A percentile compares a stretch with the other conserved stretches of the same genome.
Evolutionary conservation across 2,888 invertebrate species (phyloP).

Genomic region (Heteromurus nitidus): DNA sequence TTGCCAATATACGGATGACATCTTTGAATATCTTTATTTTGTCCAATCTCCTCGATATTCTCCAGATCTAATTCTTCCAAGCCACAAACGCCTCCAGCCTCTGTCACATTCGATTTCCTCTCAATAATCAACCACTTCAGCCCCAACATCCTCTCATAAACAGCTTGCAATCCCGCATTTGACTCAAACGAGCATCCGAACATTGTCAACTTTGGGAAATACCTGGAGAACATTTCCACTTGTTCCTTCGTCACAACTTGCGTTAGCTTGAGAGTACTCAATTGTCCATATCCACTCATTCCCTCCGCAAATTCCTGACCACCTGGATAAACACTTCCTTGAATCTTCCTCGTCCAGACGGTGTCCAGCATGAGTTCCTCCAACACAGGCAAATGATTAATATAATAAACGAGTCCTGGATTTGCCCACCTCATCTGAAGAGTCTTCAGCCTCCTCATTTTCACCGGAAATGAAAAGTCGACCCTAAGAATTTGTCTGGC

Average conservation of each 20-base stretch:
- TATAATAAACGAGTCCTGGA: conserved; percentile 64
- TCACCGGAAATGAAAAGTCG: conserved; percentile 61
- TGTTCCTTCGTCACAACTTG: conserved; percentile 49
- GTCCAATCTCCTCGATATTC: not conserved
- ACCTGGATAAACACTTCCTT: conserved; percentile 60
- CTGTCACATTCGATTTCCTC: conserved; percentile 51
- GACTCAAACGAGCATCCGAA: conserved; percentile 64
- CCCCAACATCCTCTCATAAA: conserved; percentile 37
- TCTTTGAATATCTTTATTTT: not conserved
- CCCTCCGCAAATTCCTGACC: conserved; percentile 35
- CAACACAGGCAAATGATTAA: conserved; percentile 60
- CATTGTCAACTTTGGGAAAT: conserved; percentile 59
- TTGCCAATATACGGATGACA: conserved; percentile 34
- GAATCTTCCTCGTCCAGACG: conserved; percentile 63
- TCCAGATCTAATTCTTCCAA: conserved; percentile 45
- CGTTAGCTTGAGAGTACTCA: conserved; percentile 53
- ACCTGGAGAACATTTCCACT: conserved; percentile 46
- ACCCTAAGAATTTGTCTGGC: conserved; percentile 57
- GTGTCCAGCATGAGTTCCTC: conserved; percentile 61
- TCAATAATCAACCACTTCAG: conserved; percentile 59
- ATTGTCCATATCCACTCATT: conserved; percentile 20
- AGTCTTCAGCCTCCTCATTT: conserved; percentile 50
- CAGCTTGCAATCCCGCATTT: conserved; percentile 50
- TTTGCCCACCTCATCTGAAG: conserved; percentile 62
- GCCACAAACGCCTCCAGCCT: conserved; percentile 61